Evolutionary conservation across 2,888 invertebrate species (phyloP), one percentile per base, ranked within the genome.

Genomic region (Drosophila eohydei): DNA sequence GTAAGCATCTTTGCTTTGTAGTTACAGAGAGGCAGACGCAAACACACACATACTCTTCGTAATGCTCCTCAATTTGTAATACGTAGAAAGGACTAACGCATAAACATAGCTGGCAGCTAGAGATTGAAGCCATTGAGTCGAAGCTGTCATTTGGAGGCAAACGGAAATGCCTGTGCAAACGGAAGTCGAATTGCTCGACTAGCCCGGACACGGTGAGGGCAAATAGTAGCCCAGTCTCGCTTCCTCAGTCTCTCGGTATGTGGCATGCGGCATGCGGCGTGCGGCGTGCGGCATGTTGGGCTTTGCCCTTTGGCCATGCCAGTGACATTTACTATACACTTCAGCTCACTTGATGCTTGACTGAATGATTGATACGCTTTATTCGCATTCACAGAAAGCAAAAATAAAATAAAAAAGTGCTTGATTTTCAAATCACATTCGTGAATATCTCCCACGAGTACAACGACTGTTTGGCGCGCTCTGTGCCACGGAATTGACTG

Each of bases 321-420:
- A 70, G 44, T 86, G 86, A 86, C 86, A 88, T 90, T 86, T 86
- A 81, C 87, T 86, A 77, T 86, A 90, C 90, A 88, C 89, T 86
- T 88, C 79, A 90, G 70, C 80, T 67, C 60, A 63, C 86, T 88
- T 67, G 86, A 86, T 83, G 89, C 86, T 83, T 62, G 66, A 86
- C 76, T 88, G 86, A 90, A 86, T 90, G 86, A 86, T 86, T 87
- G 86, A 90, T 90, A 90, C 80, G 84, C 79, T 86, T 83, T 90
- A 83, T 77, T 83, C 71, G 73, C 69, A 80, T 78, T 74, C 69
- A 83, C 71, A 74, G 75, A 72, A 62, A 58, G 52, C 16, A 21
- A 14, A 14, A 1, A n/a, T 14, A 50, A 30, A 11, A 5, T 9
- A 26, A 50, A 12, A 63, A 59, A 61, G 71, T 64, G 60, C 74